phyloP scores from a whole-genome alignment of 2,113 vertebrate genomes.

The Zosterops lateralis region DNA sequence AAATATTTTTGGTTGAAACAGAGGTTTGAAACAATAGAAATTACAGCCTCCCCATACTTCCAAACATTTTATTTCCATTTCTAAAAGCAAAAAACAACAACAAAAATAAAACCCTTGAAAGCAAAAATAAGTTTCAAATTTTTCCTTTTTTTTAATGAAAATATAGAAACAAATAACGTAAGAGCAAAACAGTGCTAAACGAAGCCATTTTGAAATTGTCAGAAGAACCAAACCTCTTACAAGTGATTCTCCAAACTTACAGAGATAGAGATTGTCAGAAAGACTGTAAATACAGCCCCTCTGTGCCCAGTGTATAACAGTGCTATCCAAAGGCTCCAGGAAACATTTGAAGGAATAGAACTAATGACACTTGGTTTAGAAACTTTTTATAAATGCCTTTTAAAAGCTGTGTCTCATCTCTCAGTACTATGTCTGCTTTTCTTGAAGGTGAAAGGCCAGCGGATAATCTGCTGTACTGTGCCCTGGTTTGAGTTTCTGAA shows the following conservation, averaged over 20 bases:
- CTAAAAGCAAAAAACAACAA: not conserved
- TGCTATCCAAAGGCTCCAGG: not conserved
- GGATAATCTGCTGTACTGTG: conserved; percentile 40
- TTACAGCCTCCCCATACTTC: not conserved
- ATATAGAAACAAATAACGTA: not conserved
- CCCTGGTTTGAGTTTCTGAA: conserved; percentile 35
- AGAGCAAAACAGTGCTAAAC: not conserved
- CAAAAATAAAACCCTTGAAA: not conserved
- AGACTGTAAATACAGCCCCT: not conserved
- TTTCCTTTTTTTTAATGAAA: not conserved
- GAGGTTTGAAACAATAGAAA: not conserved
- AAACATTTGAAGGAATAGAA: not conserved
- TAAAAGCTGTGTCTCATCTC: not conserved
- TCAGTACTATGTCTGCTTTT: not conserved
- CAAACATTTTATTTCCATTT: not conserved
- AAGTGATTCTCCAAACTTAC: not conserved
- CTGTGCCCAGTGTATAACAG: not conserved
- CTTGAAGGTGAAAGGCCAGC: conserved; percentile 16
- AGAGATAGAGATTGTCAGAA: not conserved
- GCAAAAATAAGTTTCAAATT: not conserved
- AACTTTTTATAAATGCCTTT: not conserved
- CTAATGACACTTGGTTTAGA: not conserved
- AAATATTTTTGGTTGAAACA: not conserved
- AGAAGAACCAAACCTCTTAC: not conserved
- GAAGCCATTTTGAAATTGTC: not conserved